A percentile compares a stretch with the other conserved stretches of the same genome.
phyloP scores from a whole-genome alignment of 1,140 invertebrate species.

The Hylyphantes graminicola region DNA sequence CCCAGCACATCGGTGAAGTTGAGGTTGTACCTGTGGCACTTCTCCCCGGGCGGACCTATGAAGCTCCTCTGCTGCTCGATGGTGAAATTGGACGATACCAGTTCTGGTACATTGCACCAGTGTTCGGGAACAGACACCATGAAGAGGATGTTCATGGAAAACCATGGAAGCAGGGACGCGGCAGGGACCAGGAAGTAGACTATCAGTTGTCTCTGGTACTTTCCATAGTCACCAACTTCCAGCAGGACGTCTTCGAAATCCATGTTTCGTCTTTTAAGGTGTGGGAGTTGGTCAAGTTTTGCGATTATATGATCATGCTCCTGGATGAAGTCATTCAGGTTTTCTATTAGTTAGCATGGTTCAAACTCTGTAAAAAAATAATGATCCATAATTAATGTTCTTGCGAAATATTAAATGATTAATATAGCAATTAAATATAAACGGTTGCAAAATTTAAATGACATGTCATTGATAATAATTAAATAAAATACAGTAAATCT shows the following conservation, averaged over 20 bases:
- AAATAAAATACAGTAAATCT: no score
- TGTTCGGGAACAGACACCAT: constrained; percentile 71
- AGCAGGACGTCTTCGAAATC: constrained; percentile 72
- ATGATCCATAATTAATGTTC: no score
- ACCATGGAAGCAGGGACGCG: constrained; percentile 52
- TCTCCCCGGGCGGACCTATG: constrained; percentile 41
- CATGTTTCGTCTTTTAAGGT: constrained; percentile 65
- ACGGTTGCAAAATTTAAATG: no score
- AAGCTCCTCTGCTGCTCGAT: constrained; percentile 64
- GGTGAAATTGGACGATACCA: constrained; percentile 68
- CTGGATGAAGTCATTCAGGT: background rate
- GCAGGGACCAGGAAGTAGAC: constrained; percentile 57
- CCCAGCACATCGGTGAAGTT: constrained; percentile 60
- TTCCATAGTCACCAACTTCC: constrained; percentile 73
- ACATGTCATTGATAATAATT: no score
- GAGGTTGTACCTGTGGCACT: constrained; percentile 63
- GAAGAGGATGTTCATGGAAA: constrained; percentile 69
- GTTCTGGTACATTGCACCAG: constrained; percentile 72
- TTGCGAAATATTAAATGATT: no score
- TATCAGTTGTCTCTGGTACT: constrained; percentile 70
- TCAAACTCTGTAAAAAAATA: no score
- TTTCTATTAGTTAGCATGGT: background rate
- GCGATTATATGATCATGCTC: background rate
- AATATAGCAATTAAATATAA: no score
- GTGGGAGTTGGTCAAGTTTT: background rate